Evolutionary conservation across 1,140 invertebrate species (phyloP), one percentile per base, ranked within the genome.

Genomic region (Macrotrachela quadricornifera): DNA sequence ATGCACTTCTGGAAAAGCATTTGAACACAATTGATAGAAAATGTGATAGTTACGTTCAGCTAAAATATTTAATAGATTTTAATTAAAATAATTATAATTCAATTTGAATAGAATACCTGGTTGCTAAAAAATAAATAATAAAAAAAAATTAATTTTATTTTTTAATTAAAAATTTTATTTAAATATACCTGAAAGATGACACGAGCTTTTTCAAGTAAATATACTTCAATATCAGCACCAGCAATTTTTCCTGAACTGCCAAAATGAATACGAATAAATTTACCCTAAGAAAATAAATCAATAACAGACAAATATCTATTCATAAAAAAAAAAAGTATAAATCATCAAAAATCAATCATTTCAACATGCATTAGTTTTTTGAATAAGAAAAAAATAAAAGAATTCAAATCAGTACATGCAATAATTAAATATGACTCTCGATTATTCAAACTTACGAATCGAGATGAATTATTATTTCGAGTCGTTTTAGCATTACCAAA

Each of bases 231-330:
- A 77, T 99, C 92, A 77, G 90, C 91, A 80, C 92, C 92, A 72
- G 92, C 90, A 75, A 97, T 76, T 81, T 96, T 96, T 74, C 91
- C 92, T 76, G 83, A 82, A 56, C 85, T 85, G 63, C 90, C 90
- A 76, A 99, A 99, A 73, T 97, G 91, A 72, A 97, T 97, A 82
- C 92, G 86, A 78, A 99, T 97, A 80, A 99, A 99, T 85, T 99
- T 76, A 63, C 74, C 73, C 73, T 75, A 57, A 8, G 21, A 30
- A 30, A 30, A 30, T 30, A 30, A 8, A 30, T 30, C 2, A 30
- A 30, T 30, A 30, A 2, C 21, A 30, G 21, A 30, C 21, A 30
- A 30, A 30, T 2, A 30, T 30, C 8, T 30, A 8, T 30, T 30
- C 21, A 8, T 8, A 30, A 4, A 30, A 30, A 30, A 30, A 30